Evolutionary conservation across 2,113 vertebrate genomes (phyloP).

Genomic region (Bostrychus sinensis): DNA sequence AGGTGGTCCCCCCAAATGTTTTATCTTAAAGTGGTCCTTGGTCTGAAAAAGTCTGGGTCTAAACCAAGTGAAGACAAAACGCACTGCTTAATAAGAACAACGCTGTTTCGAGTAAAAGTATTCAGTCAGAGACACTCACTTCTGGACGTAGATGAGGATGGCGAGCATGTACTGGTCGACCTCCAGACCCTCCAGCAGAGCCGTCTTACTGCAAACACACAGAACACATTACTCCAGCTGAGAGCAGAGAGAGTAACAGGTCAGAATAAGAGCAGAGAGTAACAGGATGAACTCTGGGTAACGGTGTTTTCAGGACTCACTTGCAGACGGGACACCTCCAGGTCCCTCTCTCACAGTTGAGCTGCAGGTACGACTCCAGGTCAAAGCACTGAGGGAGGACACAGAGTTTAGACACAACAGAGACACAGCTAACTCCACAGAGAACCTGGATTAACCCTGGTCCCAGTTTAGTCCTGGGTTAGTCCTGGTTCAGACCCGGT

Average conservation of each 20-base stretch:
- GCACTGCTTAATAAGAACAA: too few relatives aligned
- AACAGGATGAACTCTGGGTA: background rate
- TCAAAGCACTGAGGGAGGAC: conserved; percentile 82
- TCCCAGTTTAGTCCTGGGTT: background rate
- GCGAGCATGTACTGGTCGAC: conserved; percentile 97
- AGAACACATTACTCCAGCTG: conserved; percentile 8
- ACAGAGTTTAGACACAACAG: background rate
- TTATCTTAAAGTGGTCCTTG: too few relatives aligned
- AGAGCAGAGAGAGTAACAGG: background rate
- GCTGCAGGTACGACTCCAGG: conserved; percentile 87
- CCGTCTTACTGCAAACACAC: conserved; percentile 85
- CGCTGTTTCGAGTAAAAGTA: too few relatives aligned
- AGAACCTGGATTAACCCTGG: background rate
- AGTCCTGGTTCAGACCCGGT: background rate
- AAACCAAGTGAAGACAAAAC: too few relatives aligned
- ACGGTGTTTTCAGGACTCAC: conserved; percentile 68
- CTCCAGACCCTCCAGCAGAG: conserved; percentile 91
- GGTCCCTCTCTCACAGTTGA: conserved; percentile 83
- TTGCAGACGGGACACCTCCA: conserved; percentile 85
- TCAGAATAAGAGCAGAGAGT: too few relatives aligned
- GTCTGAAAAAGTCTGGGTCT: too few relatives aligned
- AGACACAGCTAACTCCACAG: too few relatives aligned
- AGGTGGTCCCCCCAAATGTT: too few relatives aligned
- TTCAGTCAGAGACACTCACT: conserved; percentile 80
- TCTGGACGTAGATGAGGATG: conserved; percentile 93